Base-by-base conservation (phyloP, 2,888 invertebrate genomes). In the Elgonia sp. region DNA sequence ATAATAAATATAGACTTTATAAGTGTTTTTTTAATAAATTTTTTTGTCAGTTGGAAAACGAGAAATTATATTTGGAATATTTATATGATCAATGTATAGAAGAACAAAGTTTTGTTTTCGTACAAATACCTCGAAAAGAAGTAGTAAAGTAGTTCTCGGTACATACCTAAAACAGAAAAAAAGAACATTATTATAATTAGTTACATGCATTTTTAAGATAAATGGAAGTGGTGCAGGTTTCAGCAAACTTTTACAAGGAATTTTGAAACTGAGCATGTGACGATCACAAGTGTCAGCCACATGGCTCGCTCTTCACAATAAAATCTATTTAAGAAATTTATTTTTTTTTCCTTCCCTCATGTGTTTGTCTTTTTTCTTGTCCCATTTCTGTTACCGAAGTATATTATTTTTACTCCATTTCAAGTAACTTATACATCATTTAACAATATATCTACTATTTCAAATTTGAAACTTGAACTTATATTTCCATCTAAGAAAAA, bases 101-200 rank as follows among this genome's bases (percentile, higher is more conserved):
- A 5, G 29, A 29, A 29, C 5, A 29, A 29, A 29, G 5, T 29
- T 29, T 29, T 77, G 5, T 21, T 37, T 14, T 60, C 12, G 20
- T 55, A 60, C n/a, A 69, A 79, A 69, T 79, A 79, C 79, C 69
- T 57, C 37, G 18, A 57, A 39, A 29, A 42, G 57, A n/a, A 57
- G 29, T n/a, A 10, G 40, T n/a, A 40, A 21, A 3, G 7, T 29
- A 16, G 46, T 80, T 73, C 70, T 46, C 1, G 79, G 46, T 69
- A 85, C 88, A 42, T 88, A 88, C 88, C 88, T 88, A 79, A 79
- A 88, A 88, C 82, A 85, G 67, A 82, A 76, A 76, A 85, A 84
- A 80, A 69, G 53, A 65, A 60, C 50, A 63, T 46, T 77, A 80
- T 84, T 84, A 75, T 57, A 70, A 20, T 53, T 60, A 21, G 70